Conservation (phyloP, 2,888 invertebrate species). For the Cantharis rustica region DNA sequence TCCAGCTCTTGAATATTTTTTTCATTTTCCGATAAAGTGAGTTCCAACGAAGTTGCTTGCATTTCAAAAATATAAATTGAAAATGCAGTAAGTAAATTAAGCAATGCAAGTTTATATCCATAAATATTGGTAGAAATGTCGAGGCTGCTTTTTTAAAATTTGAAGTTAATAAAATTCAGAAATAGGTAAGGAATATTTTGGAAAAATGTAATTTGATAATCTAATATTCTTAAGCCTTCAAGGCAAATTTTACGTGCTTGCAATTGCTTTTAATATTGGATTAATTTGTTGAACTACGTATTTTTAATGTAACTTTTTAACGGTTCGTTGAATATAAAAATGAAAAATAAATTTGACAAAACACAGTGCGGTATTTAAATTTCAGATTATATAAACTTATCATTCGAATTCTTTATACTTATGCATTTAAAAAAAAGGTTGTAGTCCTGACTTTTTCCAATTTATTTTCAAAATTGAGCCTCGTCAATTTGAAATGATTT, state of each 20-base stretch:
- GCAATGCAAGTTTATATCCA: too few relatives aligned
- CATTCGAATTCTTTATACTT: neutral
- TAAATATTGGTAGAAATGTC: too few relatives aligned
- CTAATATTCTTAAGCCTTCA: neutral
- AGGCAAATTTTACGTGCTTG: constrained; percentile 6
- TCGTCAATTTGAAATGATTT: neutral
- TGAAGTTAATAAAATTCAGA: neutral
- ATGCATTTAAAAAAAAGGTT: too few relatives aligned
- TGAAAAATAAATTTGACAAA: constrained; percentile 7
- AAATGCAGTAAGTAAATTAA: neutral
- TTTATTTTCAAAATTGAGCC: neutral
- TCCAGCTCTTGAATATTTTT: neutral
- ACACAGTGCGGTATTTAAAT: neutral
- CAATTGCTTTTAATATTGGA: constrained; percentile 5
- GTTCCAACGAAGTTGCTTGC: neutral
- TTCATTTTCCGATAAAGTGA: neutral
- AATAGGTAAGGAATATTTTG: neutral
- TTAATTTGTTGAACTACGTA: constrained; percentile 4
- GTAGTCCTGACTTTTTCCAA: neutral
- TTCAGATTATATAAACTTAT: neutral
- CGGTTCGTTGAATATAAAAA: constrained; percentile 10
- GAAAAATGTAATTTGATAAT: neutral
- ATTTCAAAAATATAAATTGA: neutral
- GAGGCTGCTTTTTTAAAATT: neutral
- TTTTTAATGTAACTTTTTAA: constrained; percentile 7